Evolutionary conservation across 2,113 vertebrate species (phyloP).

Genomic region (Rhabdornis inornatus): DNA sequence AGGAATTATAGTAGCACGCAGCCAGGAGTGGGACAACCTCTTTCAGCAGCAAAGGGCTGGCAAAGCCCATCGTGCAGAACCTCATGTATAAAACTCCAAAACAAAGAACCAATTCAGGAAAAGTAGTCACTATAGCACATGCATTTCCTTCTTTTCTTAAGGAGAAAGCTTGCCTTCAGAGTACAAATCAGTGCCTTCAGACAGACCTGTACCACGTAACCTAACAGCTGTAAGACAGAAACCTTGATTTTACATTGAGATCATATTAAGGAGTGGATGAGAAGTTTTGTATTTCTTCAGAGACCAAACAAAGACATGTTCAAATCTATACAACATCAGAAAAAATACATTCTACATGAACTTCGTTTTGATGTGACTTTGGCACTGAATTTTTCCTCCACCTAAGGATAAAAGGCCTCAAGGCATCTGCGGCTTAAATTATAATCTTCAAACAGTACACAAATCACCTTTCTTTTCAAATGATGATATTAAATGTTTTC

Average conservation of each 20-base stretch:
- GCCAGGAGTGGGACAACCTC: background rate
- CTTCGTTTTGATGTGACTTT: background rate
- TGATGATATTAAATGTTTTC: background rate
- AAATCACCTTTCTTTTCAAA: background rate
- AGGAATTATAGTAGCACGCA: background rate
- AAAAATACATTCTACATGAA: background rate
- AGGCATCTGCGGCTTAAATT: background rate
- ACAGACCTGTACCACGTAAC: background rate
- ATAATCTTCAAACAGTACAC: background rate
- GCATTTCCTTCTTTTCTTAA: background rate
- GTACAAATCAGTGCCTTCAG: background rate
- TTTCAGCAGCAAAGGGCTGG: background rate
- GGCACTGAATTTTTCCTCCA: background rate
- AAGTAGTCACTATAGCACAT: background rate
- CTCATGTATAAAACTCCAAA: background rate
- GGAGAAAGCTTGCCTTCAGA: background rate
- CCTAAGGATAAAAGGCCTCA: background rate
- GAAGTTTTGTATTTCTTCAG: background rate
- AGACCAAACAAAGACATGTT: background rate
- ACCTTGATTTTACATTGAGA: background rate
- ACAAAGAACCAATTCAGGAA: conserved; percentile 22
- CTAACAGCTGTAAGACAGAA: background rate
- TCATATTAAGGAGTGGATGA: background rate
- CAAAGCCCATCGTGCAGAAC: background rate
- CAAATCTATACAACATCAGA: background rate